These are phyloP conservation scores for Mellivora capensis DNA, from an alignment of 2,113 vertebrate species.

Conservation along the genomic window DNA sequence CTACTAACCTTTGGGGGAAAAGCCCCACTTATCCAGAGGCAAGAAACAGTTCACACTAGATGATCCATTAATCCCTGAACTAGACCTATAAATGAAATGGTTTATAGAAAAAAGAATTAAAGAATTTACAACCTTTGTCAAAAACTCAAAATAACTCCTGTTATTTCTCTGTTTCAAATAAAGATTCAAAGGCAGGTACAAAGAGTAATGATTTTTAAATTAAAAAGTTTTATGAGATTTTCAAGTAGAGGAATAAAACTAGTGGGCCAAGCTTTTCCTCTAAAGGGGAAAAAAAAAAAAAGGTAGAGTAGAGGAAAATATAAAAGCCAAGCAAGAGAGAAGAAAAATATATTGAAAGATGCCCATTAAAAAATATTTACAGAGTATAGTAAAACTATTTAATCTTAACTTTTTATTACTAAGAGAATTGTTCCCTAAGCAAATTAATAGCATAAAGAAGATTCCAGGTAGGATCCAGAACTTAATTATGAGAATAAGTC, in stretches of 20 bases:
- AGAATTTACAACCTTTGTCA: conserved; percentile 73
- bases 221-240: conserved; percentile 67
- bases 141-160: conserved; percentile 61
- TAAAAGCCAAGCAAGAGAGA: conserved; percentile 16
- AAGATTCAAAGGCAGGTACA: conserved; percentile 64
- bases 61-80: conserved; percentile 67
- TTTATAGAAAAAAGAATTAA: conserved; percentile 65
- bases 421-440: background rate
- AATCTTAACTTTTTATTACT: conserved; percentile 24
- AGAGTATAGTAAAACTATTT: conserved; percentile 11
- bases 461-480: conserved; percentile 13
- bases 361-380: conserved; percentile 31
- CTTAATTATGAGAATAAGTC: conserved; percentile 45
- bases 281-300: background rate
- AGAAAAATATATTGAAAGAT: background rate
- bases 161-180: conserved; percentile 66
- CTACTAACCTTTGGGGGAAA: conserved; percentile 36
- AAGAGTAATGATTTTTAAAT: conserved; percentile 70
- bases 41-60: conserved; percentile 51
- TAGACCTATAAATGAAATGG: conserved; percentile 58
- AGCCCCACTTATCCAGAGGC: conserved; percentile 6
- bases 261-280: conserved; percentile 28
- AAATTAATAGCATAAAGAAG: conserved; percentile 30
- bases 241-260: conserved; percentile 56
- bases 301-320: background rate